Conservation (phyloP, 1,140 invertebrate species). For the Mya arenaria region DNA sequence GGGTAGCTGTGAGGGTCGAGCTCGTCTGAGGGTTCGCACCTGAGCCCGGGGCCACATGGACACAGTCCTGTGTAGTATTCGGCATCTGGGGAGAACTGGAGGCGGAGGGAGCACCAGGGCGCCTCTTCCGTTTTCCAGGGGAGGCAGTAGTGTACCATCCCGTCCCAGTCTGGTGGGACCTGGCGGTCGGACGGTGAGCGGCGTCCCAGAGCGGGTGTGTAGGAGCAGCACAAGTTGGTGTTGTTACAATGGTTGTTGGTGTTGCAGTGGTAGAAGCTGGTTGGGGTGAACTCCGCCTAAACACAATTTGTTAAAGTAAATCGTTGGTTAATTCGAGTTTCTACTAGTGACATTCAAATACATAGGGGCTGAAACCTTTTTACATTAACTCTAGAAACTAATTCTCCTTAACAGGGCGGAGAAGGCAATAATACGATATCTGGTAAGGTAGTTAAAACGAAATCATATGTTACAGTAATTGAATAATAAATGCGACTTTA, state of each 20-base stretch:
- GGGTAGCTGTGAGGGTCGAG: constrained; percentile 66
- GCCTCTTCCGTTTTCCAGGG: constrained; percentile 67
- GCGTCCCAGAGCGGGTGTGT: constrained; percentile 64
- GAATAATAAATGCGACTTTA: too few relatives aligned
- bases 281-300: neutral
- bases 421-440: too few relatives aligned
- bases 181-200: constrained; percentile 33
- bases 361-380: too few relatives aligned
- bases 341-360: too few relatives aligned
- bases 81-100: constrained; percentile 57
- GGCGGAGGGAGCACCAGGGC: constrained; percentile 62
- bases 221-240: constrained; percentile 64
- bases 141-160: constrained; percentile 70
- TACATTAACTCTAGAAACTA: too few relatives aligned
- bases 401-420: too few relatives aligned
- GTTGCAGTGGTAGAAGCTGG: constrained; percentile 27
- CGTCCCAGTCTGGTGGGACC: constrained; percentile 55
- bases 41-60: constrained; percentile 68
- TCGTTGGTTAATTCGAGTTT: neutral
- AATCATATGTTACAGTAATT: too few relatives aligned
- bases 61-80: constrained; percentile 66
- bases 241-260: constrained; percentile 24
- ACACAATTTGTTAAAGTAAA: neutral
- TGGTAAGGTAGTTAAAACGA: too few relatives aligned
- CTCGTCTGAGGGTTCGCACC: constrained; percentile 62